Evolutionary conservation across 2,797 vertebrate species (phyloP), one percentile per base, ranked within the genome.

Genomic region (Lacerta bilineata): DNA sequence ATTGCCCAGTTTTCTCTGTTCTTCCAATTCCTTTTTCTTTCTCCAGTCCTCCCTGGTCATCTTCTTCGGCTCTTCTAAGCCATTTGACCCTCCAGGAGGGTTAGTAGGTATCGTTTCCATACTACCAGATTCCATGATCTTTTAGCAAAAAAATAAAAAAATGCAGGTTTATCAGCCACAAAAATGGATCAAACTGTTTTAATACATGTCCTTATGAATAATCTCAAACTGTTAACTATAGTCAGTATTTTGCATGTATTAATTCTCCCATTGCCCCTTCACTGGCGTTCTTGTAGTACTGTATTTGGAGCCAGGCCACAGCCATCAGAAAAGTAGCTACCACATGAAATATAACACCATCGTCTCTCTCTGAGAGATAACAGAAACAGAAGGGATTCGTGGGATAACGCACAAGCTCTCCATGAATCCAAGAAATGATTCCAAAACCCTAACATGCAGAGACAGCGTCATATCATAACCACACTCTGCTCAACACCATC

Each of bases 41-140:
- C 99, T 98, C 99, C 99, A 99, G 89, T 99, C 99, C 94, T 99
- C 99, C 84, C 99, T 96, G 1, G 98, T 99, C 98, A 99, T 99
- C 94, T 99, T 99, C 93, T 99, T 99, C 55, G 99, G 99, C 43
- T 99, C 99, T 92, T 99, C 98, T 89, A 99, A 96, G 88, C 97
- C 98, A 84, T 97, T 98, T 3, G 96, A 92, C 0, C 95, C 96
- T 0, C 95, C 95, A 0, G 95, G 20, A 39, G 96, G 91, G 25
- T 94, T 1, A 0, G 90, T 11, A 3, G 91, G 96, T 1, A 50
- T 68, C 1, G 93, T 61, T 77, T 96, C 96, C 86, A 95, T 93
- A 0, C 68, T 88, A 11, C 92, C 91, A 1, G 97, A 95, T 0
- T 96, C 94, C 96, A 97, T 97, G 39, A 5, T 86, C 2, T 0